These are phyloP conservation scores for Rutilus rutilus DNA, from an alignment of 2,113 vertebrate genomes.

Conservation along the genomic window DNA sequence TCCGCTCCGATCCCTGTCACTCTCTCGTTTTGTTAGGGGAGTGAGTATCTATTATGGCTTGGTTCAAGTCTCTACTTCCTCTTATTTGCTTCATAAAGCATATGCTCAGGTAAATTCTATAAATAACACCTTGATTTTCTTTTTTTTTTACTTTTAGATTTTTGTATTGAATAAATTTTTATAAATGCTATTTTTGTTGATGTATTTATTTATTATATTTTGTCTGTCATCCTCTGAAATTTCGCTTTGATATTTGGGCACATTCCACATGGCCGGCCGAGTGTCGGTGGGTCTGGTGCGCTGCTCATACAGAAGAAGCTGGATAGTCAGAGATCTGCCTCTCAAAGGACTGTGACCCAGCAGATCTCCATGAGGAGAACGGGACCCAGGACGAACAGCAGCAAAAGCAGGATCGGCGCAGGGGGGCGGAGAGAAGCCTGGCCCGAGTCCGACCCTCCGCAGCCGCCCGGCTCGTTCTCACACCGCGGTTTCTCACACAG, in stretches of 20 bases:
- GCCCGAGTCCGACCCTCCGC: conserved; percentile 72
- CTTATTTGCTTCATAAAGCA: conserved; percentile 64
- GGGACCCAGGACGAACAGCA: conserved; percentile 54
- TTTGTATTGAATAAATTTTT: conserved; percentile 60
- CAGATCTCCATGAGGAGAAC: conserved; percentile 68
- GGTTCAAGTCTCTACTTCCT: conserved; percentile 77
- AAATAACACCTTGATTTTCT: conserved; percentile 52
- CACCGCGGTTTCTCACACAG: conserved; percentile 89
- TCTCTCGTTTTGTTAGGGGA: conserved; percentile 60
- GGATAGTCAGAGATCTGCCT: conserved; percentile 43
- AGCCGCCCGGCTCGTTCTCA: conserved; percentile 82
- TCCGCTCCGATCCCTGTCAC: conserved; percentile 68
- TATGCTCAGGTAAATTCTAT: conserved; percentile 65
- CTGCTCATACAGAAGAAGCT: conserved; percentile 41
- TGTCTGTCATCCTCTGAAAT: conserved; percentile 67
- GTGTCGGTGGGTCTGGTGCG: conserved; percentile 51
- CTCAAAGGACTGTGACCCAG: conserved; percentile 65
- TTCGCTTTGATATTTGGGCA: conserved; percentile 67
- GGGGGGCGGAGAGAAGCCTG: conserved; percentile 51
- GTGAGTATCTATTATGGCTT: conserved; percentile 88
- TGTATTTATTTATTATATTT: conserved; percentile 57
- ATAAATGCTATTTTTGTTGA: conserved; percentile 61
- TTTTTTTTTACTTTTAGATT: conserved; percentile 49
- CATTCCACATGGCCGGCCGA: conserved; percentile 68
- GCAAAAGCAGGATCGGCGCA: conserved; percentile 50